Base-by-base conservation (phyloP, 2,113 vertebrate genomes). In the Tonatia bakeri region DNA sequence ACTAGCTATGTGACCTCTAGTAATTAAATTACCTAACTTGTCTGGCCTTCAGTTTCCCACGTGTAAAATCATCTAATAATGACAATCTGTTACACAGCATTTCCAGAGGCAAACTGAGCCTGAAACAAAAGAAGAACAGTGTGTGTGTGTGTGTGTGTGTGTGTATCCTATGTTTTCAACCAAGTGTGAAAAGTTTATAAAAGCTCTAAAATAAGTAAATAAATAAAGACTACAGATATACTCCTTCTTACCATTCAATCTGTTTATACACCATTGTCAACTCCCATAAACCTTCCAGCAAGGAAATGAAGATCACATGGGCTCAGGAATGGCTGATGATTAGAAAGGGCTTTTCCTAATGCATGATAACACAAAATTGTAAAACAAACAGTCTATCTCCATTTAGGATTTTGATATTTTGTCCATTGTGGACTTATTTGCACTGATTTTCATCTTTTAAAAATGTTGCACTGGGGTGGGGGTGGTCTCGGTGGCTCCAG, bases 401-500 rank as follows among this genome's bases (percentile, higher is more conserved):
- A 76, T n/a, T 43, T 81, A 76, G 59, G 85, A 24, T 69, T n/a
- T 93, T 72, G 45, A 47, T 43, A 54, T 79, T 94, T 81, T 93
- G 4, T 59, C 65, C 59, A 65, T 50, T 8, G 13, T 50, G 40
- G 43, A 65, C 12, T 93, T 81, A 52, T 43, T 86, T 47, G 11
- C 22, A 89, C 26, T 64, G 67, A 52, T 85, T 89, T 87, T 67
- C 8, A 69, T 93, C 47, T 67, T 88, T 52, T 72, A n/a, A 88
- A 88, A 73, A 82, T 47, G 65, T 40, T 50, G 28, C 43, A 26
- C 50, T 77, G 65, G 61, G 61, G 61, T 15, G 14, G 91, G 73
- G 87, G 95, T 94, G 90, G 89, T 92, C 47, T 86, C 56, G 82
- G 73, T 70, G 69, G 91, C 90, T 33, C n/a, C 61, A 96, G 94